Evolutionary conservation across 2,888 invertebrate genomes (phyloP).

Genomic region (Eristalis tenax): DNA sequence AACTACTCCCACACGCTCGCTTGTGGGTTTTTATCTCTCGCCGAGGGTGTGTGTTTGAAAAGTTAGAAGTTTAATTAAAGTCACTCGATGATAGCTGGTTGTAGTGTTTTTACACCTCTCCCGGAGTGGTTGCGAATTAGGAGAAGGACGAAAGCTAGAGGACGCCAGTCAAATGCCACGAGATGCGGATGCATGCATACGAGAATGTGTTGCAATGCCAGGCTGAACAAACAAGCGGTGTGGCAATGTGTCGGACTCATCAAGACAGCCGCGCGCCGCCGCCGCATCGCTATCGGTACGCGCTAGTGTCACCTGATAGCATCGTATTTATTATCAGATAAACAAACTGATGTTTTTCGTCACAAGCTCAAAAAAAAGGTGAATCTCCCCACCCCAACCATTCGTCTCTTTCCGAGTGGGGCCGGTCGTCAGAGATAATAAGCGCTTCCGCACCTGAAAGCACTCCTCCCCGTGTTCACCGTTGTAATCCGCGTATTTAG

Average conservation of each 20-base stretch:
- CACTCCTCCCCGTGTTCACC: conserved; percentile 25
- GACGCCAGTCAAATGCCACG: not conserved
- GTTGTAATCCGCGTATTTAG: conserved; percentile 70
- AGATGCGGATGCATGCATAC: not conserved
- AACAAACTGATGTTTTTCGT: conserved; percentile 18
- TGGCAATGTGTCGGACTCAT: not conserved
- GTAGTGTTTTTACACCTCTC: not conserved
- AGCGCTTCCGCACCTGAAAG: conserved; percentile 37
- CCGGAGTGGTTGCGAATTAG: not conserved
- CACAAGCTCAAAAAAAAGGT: not conserved
- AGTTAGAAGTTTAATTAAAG: not conserved
- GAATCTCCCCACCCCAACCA: conserved; percentile 10
- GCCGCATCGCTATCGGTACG: not conserved
- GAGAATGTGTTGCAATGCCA: not conserved
- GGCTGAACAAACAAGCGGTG: not conserved
- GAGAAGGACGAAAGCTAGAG: not conserved
- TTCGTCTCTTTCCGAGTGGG: conserved; percentile 41
- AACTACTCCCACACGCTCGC: not conserved
- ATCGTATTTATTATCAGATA: conserved; percentile 59
- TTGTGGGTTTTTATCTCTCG: not conserved
- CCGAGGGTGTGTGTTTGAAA: not conserved
- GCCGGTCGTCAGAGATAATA: conserved; percentile 22
- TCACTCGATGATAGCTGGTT: not conserved
- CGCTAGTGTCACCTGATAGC: conserved; percentile 55
- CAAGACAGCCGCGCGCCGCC: not conserved